These are phyloP conservation scores for Epinephelus coioides DNA, from an alignment of 2,797 vertebrate species.

Conservation along the genomic window DNA sequence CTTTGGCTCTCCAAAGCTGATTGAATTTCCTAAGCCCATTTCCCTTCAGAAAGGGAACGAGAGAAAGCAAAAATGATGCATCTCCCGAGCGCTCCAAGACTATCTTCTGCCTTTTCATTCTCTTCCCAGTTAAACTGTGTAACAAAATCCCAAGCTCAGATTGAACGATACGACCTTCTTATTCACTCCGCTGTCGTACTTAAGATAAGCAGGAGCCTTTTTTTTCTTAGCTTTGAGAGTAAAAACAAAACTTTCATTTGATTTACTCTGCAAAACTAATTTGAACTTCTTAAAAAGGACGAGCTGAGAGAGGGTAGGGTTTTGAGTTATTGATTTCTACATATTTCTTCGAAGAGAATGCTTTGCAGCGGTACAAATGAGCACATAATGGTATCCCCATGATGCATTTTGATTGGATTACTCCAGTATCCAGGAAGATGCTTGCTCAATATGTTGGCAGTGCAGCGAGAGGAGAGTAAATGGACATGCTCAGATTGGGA, in stretches of 20 bases:
- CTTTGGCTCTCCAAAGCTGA: constrained; percentile 74
- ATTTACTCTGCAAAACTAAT: constrained; percentile 72
- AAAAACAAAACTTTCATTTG: constrained; percentile 75
- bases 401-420: constrained; percentile 79
- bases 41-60: constrained; percentile 63
- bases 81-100: constrained; percentile 48
- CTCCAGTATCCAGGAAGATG: constrained; percentile 63
- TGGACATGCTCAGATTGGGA: constrained; percentile 61
- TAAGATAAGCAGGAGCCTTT: constrained; percentile 48
- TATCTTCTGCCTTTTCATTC: constrained; percentile 64
- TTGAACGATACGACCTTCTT: constrained; percentile 64
- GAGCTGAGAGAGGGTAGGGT: constrained; percentile 36
- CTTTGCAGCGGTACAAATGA: constrained; percentile 67
- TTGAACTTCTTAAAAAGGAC: constrained; percentile 57
- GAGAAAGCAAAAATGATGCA: constrained; percentile 64
- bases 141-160: constrained; percentile 66
- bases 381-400: constrained; percentile 73
- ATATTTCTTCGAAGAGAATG: constrained; percentile 65
- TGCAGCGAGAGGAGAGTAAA: constrained; percentile 55
- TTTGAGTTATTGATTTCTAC: constrained; percentile 72
- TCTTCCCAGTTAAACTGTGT: constrained; percentile 59
- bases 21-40: constrained; percentile 77
- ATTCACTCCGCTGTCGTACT: constrained; percentile 50
- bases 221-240: constrained; percentile 33
- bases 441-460: constrained; percentile 66